Percentiles rank a stretch among this genome's conserved stretches.
Conservation (phyloP, 1,140 invertebrate genomes). For the Tetraneura akinire region DNA sequence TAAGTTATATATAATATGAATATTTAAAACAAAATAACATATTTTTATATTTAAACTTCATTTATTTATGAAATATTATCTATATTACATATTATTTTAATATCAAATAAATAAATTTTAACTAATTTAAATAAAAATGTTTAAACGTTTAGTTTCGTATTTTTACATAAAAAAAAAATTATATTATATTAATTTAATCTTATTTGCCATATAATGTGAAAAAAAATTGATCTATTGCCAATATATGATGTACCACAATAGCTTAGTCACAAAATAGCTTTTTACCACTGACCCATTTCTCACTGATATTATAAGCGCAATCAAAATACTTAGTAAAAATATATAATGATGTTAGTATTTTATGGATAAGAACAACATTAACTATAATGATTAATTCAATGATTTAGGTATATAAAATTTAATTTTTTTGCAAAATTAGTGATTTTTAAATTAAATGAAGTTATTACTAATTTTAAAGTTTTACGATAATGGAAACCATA, state of each 20-base stretch:
- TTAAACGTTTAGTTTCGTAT: background rate
- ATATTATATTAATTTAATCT: conserved; percentile 8
- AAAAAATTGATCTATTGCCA: conserved; percentile 19
- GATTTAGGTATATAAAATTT: background rate
- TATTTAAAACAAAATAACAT: no score
- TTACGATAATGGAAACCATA: conserved; percentile 51
- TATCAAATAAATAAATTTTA: no score
- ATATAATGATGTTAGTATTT: background rate
- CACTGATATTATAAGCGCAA: background rate
- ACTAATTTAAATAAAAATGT: no score
- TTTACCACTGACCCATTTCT: conserved; percentile 24
- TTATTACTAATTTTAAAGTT: background rate
- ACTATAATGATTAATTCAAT: background rate
- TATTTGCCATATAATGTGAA: conserved; percentile 28
- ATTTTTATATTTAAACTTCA: no score
- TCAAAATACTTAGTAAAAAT: conserved; percentile 9
- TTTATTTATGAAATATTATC: no score
- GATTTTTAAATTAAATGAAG: background rate
- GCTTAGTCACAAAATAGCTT: background rate
- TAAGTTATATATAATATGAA: no score
- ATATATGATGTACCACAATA: conserved; percentile 36
- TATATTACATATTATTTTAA: no score
- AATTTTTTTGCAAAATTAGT: no score
- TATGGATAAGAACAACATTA: background rate
- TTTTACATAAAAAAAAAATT: conserved; percentile 25